Conservation (phyloP, 2,113 vertebrate genomes). For the Pogona vitticeps region DNA sequence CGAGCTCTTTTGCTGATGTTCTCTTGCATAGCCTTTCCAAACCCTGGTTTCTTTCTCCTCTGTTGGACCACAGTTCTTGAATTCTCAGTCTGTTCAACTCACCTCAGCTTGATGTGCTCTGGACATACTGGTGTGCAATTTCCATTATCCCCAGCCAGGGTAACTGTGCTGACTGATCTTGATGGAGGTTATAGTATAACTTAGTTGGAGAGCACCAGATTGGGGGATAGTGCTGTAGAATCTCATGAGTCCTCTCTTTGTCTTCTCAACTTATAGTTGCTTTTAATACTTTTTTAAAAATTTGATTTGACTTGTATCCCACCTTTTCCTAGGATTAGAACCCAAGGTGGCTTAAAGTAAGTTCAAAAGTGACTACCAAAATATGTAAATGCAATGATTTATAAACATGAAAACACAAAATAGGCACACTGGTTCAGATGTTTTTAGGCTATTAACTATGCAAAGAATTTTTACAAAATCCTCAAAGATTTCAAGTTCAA, state of each 20-base stretch:
- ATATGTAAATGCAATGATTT: too few species aligned
- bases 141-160: not conserved
- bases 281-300: not conserved
- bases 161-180: not conserved
- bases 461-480: not conserved
- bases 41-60: not conserved
- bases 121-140: not conserved
- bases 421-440: rapidly evolving
- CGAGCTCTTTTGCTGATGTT: not conserved
- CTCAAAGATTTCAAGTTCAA: not conserved
- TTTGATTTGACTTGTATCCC: too few species aligned
- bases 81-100: not conserved
- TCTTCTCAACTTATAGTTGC: not conserved
- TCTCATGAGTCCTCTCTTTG: not conserved
- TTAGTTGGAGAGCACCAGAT: not conserved
- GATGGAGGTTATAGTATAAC: too few species aligned
- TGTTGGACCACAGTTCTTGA: not conserved
- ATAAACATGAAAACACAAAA: too few species aligned
- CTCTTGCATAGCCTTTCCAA: not conserved
- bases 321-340: too few species aligned
- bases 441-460: conserved; percentile 13
- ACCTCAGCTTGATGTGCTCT: not conserved
- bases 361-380: too few species aligned
- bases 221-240: not conserved
- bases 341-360: too few species aligned